Conservation (phyloP, 2,888 invertebrate genomes). For the Pristionchus maxplancki region DNA sequence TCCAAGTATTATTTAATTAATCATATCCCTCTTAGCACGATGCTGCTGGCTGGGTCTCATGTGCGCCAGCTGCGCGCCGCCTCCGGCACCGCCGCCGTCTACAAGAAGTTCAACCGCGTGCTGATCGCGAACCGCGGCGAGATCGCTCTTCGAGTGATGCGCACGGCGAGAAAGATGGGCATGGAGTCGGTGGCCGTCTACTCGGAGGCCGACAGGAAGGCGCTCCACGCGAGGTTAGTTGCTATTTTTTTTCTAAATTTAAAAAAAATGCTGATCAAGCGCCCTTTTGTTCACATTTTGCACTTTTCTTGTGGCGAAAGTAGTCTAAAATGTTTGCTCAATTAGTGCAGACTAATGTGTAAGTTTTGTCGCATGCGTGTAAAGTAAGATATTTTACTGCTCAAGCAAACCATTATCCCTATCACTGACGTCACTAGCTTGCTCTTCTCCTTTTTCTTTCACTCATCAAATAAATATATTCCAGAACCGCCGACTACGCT, state of each 20-base stretch:
- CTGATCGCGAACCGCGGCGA: constrained; percentile 79
- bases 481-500: constrained; percentile 86
- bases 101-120: constrained; percentile 72
- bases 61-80: constrained; percentile 25
- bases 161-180: constrained; percentile 89
- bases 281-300: too few relatives aligned
- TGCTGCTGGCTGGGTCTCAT: constrained; percentile 18
- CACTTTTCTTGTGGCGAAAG: too few relatives aligned
- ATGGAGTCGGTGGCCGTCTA: constrained; percentile 94
- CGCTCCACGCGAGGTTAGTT: constrained; percentile 65
- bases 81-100: constrained; percentile 57
- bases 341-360: too few relatives aligned
- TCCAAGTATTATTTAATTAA: neutral
- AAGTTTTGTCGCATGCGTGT: too few relatives aligned
- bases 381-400: too few relatives aligned
- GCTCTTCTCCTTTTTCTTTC: too few relatives aligned
- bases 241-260: too few relatives aligned
- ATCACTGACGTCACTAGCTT: too few relatives aligned
- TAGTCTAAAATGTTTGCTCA: too few relatives aligned
- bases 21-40: neutral
- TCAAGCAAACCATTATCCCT: too few relatives aligned
- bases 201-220: constrained; percentile 78
- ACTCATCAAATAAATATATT: neutral
- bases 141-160: constrained; percentile 78
- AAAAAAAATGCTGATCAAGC: too few relatives aligned